phyloP scores from a whole-genome alignment of 1,140 invertebrate genomes.

The Nephotettix cincticeps region DNA sequence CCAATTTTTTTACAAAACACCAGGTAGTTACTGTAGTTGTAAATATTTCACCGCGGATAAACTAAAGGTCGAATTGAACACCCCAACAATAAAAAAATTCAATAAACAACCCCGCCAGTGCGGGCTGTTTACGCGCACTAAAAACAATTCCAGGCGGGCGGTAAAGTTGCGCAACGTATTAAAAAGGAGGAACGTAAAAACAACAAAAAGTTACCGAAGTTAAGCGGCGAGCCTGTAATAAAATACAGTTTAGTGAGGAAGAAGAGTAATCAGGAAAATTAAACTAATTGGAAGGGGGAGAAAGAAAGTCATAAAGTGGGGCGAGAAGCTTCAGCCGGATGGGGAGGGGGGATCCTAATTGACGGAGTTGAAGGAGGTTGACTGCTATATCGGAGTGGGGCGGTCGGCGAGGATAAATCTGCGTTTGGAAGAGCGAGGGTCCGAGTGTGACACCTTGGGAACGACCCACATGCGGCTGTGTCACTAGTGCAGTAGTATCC shows the following conservation, averaged over 20 bases:
- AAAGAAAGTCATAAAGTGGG: constrained; percentile 12
- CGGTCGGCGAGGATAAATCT: constrained; percentile 21
- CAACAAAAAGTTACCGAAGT: background rate
- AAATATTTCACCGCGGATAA: too few relatives aligned
- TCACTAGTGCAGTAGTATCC: too few relatives aligned
- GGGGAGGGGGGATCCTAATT: constrained; percentile 26
- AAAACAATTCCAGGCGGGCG: too few relatives aligned
- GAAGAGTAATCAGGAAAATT: constrained; percentile 17
- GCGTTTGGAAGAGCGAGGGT: constrained; percentile 6
- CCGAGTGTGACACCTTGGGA: too few relatives aligned
- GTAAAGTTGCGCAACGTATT: too few relatives aligned
- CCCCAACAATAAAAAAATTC: too few relatives aligned
- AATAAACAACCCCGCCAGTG: too few relatives aligned
- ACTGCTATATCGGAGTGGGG: constrained; percentile 21
- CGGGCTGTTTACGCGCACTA: too few relatives aligned
- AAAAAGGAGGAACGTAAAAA: background rate
- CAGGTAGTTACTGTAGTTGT: too few relatives aligned
- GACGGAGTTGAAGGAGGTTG: constrained; percentile 17
- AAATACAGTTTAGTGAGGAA: constrained; percentile 17
- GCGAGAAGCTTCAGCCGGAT: background rate
- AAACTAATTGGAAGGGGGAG: constrained; percentile 14
- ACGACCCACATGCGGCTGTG: too few relatives aligned
- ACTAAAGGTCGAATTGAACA: too few relatives aligned
- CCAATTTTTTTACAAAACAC: too few relatives aligned
- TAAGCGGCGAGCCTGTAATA: background rate